phyloP scores from a whole-genome alignment of 2,113 vertebrate genomes.

The Copsychus sechellarum region DNA sequence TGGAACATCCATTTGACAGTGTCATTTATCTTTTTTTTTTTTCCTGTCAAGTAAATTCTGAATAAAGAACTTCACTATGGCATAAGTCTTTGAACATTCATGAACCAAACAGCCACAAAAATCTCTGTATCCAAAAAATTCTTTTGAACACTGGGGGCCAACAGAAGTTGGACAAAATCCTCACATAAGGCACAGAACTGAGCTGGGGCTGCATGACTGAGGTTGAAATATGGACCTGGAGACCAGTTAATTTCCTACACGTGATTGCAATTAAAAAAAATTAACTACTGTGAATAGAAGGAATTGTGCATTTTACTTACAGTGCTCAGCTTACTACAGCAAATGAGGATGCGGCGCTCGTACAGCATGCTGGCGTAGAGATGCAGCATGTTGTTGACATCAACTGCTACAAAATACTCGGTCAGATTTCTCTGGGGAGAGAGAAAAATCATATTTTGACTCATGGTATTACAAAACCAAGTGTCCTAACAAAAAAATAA shows the following conservation, averaged over 20 bases:
- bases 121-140: neutral
- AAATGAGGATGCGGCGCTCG: constrained; percentile 94
- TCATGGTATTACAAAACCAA: constrained; percentile 3
- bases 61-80: neutral
- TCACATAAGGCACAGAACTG: neutral
- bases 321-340: constrained; percentile 97
- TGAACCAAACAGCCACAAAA: neutral
- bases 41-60: neutral
- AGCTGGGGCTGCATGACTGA: neutral
- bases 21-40: neutral
- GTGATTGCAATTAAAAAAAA: neutral
- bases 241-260: neutral
- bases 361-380: constrained; percentile 98
- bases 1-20: constrained; percentile 1
- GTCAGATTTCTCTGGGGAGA: constrained; percentile 94
- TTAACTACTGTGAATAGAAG: neutral
- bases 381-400: constrained; percentile 98
- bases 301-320: constrained; percentile 78
- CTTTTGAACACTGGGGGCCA: neutral
- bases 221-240: neutral
- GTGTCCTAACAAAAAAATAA: neutral
- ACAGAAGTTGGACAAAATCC: neutral
- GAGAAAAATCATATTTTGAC: constrained; percentile 17
- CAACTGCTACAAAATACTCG: constrained; percentile 97
- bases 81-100: neutral